These are phyloP conservation scores for Hirudo medicinalis DNA, from an alignment of 1,140 invertebrate genomes.

Conservation along the genomic window DNA sequence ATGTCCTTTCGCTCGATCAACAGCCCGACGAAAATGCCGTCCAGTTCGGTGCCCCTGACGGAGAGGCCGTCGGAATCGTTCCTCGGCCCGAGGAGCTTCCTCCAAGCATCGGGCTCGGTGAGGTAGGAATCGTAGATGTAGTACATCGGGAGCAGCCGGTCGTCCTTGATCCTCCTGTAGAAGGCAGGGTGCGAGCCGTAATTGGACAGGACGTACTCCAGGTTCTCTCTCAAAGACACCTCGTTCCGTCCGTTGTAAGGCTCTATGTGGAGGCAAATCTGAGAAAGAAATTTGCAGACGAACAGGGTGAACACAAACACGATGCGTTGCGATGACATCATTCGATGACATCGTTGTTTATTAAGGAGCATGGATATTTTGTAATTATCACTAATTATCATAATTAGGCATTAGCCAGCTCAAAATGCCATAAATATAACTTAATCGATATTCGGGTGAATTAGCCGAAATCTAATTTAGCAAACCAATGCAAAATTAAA, in stretches of 20 bases:
- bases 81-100: conserved; percentile 31
- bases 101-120: conserved; percentile 34
- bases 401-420: no score
- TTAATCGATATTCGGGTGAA: no score
- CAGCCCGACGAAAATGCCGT: conserved; percentile 43
- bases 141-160: conserved; percentile 38
- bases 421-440: no score
- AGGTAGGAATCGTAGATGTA: conserved; percentile 46
- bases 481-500: no score
- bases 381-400: no score
- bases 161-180: conserved; percentile 31
- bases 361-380: no score
- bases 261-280: conserved; percentile 44
- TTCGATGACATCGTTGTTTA: no score
- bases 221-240: conserved; percentile 31
- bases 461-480: no score
- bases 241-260: conserved; percentile 40
- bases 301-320: no score
- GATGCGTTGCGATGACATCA: no score
- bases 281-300: no score
- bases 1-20: conserved; percentile 37
- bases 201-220: conserved; percentile 39
- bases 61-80: conserved; percentile 26
- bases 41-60: conserved; percentile 39
- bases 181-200: conserved; percentile 44